Evolutionary conservation across 2,113 vertebrate genomes (phyloP).

Genomic region (Bufo bufo): DNA sequence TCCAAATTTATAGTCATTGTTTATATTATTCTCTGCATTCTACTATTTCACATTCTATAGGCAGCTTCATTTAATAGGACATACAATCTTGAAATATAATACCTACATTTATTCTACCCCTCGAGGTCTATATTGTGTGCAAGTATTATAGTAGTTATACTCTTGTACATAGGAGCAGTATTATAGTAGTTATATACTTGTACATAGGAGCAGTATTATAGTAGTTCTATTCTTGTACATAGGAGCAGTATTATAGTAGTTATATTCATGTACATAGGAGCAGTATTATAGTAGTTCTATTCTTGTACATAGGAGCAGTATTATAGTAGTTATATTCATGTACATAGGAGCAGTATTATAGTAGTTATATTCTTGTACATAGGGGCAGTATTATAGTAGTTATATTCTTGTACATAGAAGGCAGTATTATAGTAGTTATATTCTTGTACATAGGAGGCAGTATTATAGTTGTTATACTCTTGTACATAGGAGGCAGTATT

Average conservation of each 20-base stretch:
- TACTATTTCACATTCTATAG: background rate
- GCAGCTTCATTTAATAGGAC: background rate
- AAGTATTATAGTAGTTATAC: too few relatives aligned
- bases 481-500: background rate
- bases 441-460: background rate
- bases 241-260: conserved; percentile 2
- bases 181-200: conserved; percentile 4
- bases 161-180: background rate
- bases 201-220: background rate
- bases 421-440: background rate
- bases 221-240: background rate
- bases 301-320: background rate
- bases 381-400: background rate
- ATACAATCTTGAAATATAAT: too few relatives aligned
- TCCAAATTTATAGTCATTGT: background rate
- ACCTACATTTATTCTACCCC: too few relatives aligned
- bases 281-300: conserved; percentile 2
- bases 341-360: background rate
- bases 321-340: conserved; percentile 2
- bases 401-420: background rate
- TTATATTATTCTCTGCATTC: background rate
- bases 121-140: too few relatives aligned
- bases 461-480: too few relatives aligned
- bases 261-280: background rate
- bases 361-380: background rate